These are phyloP conservation scores for Aplysina aerophoba DNA, from an alignment of 37 sponge, comb jelly and placozoan species.

Conservation along the genomic window DNA sequence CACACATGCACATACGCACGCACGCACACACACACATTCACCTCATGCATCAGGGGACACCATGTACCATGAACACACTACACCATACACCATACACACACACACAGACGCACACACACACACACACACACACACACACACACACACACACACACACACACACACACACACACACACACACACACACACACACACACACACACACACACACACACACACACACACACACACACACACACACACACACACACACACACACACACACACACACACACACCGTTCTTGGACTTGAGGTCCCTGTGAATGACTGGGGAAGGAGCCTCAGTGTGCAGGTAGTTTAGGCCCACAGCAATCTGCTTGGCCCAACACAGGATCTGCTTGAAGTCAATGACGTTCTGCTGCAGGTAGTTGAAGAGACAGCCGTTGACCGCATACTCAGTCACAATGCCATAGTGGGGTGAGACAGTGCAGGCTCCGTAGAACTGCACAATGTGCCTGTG, in stretches of 20 bases:
- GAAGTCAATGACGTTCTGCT: slow-evolving; percentile 60
- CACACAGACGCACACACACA: slow-evolving; percentile 17
- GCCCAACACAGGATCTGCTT: slow-evolving; percentile 83
- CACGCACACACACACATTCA: slow-evolving; percentile 19
- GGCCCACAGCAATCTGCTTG: slow-evolving; percentile 83
- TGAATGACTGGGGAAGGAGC: slow-evolving; percentile 88
- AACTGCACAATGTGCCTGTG: slow-evolving; percentile 92
- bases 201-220: slow-evolving; percentile 34
- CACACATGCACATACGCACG: slow-evolving; percentile 11
- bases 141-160: slow-evolving; percentile 33
- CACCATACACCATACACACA: too few species aligned
- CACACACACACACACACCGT: slow-evolving; percentile 55
- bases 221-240: slow-evolving; percentile 33
- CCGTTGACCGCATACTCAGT: slow-evolving; percentile 88
- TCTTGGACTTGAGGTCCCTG: slow-evolving; percentile 93
- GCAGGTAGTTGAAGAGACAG: slow-evolving; percentile 79
- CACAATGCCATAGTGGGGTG: slow-evolving; percentile 80
- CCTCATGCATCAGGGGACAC: too few species aligned
- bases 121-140: slow-evolving; percentile 25
- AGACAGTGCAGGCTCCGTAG: slow-evolving; percentile 77
- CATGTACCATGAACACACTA: too few species aligned
- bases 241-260: slow-evolving; percentile 24
- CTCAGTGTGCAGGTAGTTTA: slow-evolving; percentile 93
- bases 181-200: slow-evolving; percentile 31
- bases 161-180: slow-evolving; percentile 26